Base-by-base conservation (phyloP, 1,140 invertebrate species). In the Paracyclopina nana region DNA sequence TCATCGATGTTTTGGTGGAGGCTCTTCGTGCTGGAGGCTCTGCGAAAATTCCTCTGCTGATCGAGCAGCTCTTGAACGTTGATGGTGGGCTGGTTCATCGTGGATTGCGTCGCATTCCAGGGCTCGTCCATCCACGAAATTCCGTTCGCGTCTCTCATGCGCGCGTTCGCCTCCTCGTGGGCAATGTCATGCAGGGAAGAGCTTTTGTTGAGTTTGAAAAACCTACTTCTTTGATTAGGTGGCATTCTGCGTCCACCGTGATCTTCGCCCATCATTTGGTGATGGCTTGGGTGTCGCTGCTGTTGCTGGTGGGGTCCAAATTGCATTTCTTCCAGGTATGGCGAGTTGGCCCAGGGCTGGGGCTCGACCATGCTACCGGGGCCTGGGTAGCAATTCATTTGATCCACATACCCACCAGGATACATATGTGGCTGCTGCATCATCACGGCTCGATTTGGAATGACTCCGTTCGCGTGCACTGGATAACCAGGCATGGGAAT, bases 121-220 rank as follows among this genome's bases (percentile, higher is more conserved):
- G 14, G 34, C 8, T 38, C n/a, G 20, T 38, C 34, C 34, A 16
- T 20, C 34, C 34, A 38, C 20, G 34, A 38, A 38, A 38, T 38
- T 3, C 20, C 34, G 20, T 38, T 38, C 3, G 20, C 34, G n/a
- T 38, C n/a, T 38, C 20, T 20, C 14, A 38, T 16, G 2, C 20
- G n/a, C 3, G 14, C n/a, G 20, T 20, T 20, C 2, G 34, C 27
- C 18, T 28, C 25, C 3, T 6, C 25, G 22, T 31, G 45, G 5
- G 45, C 45, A 26, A 48, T 48, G 22, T 48, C 25, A 20, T 48
- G 45, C n/a, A 48, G 18, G 2, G 45, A 48, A 4, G 45, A 48
- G 45, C 45, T 48, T 22, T 29, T 48, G 8, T 29, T 27, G 4
- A 31, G 14, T 38, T 20, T 38, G 34, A 20, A 38, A 8, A 38